Base-by-base conservation (phyloP, 2,888 invertebrate genomes). In the Geophilus truncorum region DNA sequence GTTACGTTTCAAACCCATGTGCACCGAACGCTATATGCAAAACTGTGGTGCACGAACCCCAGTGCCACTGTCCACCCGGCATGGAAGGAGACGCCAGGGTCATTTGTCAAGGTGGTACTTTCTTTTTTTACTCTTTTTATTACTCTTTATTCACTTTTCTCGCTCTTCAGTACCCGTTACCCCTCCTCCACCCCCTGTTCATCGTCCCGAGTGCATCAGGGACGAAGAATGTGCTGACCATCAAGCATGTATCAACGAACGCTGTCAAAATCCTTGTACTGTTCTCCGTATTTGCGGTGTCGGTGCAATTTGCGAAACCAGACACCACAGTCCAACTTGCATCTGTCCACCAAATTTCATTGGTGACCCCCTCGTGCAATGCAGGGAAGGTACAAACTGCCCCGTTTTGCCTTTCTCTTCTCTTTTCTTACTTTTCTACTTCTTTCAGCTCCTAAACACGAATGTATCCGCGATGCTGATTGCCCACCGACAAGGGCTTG, bases 401-500 rank as follows among this genome's bases (percentile, higher is more conserved):
- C 7, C 57, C n/a, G n/a, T n/a, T n/a, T 57, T 18, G 10, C n/a
- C 57, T 57, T 51, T 9, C 5, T 12, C 5, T 9, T 18, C 18
- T 51, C 15, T n/a, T n/a, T 51, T 15, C 15, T 9, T 51, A 3
- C 23, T 18, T 18, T 2, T 23, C 57, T 23, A 70, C 6, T 10
- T 25, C 23, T 25, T 70, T 51, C 80, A 12, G 81, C 82, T 15
- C 76, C 81, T 9, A 70, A 70, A 21, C 81, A 80, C 23, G 94
- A 94, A 88, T 96, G 96, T 88, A 90, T 91, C 84, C 92, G 93
- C 86, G 92, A 94, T 83, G 91, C 92, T 84, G 93, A 96, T 86
- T 96, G 96, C 85, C 92, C 94, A 80, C 92, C 93, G 70, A 94
- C 94, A 87, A 91, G 93, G 88, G 93, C 93, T 82, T 96, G 96